Base-by-base conservation (phyloP, 2,888 invertebrate genomes). In the Aleiodes testaceus region DNA sequence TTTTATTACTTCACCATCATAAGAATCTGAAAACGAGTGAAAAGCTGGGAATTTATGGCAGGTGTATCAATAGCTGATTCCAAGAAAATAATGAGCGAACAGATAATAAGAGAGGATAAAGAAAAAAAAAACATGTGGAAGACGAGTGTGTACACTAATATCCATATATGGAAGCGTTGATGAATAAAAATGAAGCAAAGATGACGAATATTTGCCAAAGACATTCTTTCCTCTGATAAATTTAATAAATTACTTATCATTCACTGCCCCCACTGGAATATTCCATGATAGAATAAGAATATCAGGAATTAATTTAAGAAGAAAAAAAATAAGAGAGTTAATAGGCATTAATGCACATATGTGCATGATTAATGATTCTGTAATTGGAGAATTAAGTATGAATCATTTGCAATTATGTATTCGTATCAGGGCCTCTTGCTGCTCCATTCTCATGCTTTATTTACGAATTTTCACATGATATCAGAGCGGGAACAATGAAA, bases 401-500 rank as follows among this genome's bases (percentile, higher is more conserved):
- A 70, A 64, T 70, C 70, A 70, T 42, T 20, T n/a, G 44, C 18
- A 12, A 68, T 68, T 59, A 61, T 12, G 52, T 63, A 68, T 68
- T 68, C 55, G 18, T 18, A 49, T 45, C 47, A 42, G 44, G 42
- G 12, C 20, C 63, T 26, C 26, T n/a, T 50, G 42, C 36, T 36
- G 11, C 14, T 18, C n/a, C n/a, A 14, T 18, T 30, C 30, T 45
- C 64, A 53, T n/a, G 42, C 12, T 45, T 12, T 44, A 63, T 20
- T 42, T 7, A 14, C 47, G 45, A 55, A 30, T 55, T 65, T 30
- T 42, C 45, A 45, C 12, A 63, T 47, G 16, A 36, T 14, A 36
- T 36, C 5, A 30, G n/a, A n/a, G n/a, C 5, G 30, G 14, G 26
- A 47, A 50, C 16, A 61, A 69, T 53, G 14, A 44, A 22, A 44